These are phyloP conservation scores for human (Homo sapiens) DNA, from an alignment of 2,113 vertebrate genomes.

Conservation along the genomic window GRCh38 chr9:30095001-30095500, in stretches of 20 bases:
- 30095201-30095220: rapidly evolving
- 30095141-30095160: not conserved
- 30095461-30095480: conserved; percentile 47
- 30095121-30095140: not conserved
- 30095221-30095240: not conserved
- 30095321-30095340: not conserved
- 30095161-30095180: not conserved
- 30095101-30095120: not conserved
- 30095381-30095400: not conserved
- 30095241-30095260: not conserved
- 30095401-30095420: not conserved
- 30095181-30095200: not conserved
- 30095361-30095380: not conserved
- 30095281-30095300: not conserved
- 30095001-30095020: not conserved
- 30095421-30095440: not conserved
- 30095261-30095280: not conserved
- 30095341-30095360: not conserved
- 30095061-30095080: not conserved
- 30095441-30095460: conserved; percentile 6
- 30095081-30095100: not conserved
- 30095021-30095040: not conserved
- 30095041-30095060: too few species aligned
- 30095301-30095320: not conserved
- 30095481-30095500: conserved; percentile 45